Evolutionary conservation across 2,888 invertebrate species (phyloP), one percentile per base, ranked within the genome.

Genomic region (Luffia ferchaultella): DNA sequence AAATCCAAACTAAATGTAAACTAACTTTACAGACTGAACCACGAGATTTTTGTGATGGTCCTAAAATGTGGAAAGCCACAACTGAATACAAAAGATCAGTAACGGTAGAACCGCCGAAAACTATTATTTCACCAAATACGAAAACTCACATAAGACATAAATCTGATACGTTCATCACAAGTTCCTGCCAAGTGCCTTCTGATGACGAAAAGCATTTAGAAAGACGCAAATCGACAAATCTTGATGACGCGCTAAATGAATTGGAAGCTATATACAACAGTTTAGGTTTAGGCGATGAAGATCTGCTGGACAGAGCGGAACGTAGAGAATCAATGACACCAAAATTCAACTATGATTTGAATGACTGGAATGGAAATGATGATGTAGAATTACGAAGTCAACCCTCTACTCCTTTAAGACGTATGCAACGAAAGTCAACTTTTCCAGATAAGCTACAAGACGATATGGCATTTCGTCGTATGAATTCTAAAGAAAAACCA

Each of bases 181-280:
- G 61, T 56, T 67, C 65, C 43, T 73, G 69, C 62, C 65, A 79
- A 76, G 58, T 80, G 66, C 70, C 73, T 53, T 83, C 84, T 53
- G 76, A 85, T 46, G 80, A 85, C 49, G 85, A 85, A 58, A 77
- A 75, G 58, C 68, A 63, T 59, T 82, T 82, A 50, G 82, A 83
- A 60, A 75, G 85, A 60, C 76, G 88, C 58, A 92, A 91, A 69
- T 92, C 92, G 1, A 89, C 90, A 16, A 94, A 94, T 70, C 83
- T 95, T 42, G 95, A 95, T 65, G 95, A 96, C 64, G 96, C 96
- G 49, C 85, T 96, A 18, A 91, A 91, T 61, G 96, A 96, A 73
- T 73, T 96, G 50, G 96, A 96, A 80, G 92, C 92, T n/a, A 95
- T 96, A 64, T 93, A 94, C 66, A 93, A 94, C 60, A 95, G 93